Percentiles rank a stretch among this genome's conserved stretches.
phyloP scores from a whole-genome alignment of 2,113 vertebrate genomes.

The Pluvialis apricaria region DNA sequence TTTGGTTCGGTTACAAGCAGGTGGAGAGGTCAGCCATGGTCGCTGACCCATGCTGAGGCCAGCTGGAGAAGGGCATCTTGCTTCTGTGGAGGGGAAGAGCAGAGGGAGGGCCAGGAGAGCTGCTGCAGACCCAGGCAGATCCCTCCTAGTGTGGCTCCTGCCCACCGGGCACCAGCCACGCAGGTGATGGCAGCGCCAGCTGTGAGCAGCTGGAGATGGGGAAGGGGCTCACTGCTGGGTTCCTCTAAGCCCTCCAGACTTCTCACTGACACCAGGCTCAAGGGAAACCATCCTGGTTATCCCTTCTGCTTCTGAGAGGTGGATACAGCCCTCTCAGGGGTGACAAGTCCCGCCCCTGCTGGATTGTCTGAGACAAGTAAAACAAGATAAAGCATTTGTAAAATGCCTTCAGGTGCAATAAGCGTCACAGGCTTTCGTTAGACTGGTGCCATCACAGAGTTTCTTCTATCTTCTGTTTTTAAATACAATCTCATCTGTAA shows the following conservation, averaged over 20 bases:
- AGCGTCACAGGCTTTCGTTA: background rate
- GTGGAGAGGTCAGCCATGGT: fast-evolving
- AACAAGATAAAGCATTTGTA: background rate
- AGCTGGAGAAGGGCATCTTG: background rate
- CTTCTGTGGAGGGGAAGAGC: background rate
- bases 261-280: background rate
- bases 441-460: background rate
- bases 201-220: background rate
- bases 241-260: background rate
- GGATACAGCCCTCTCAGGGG: too few relatives aligned
- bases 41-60: background rate
- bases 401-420: background rate
- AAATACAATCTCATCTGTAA: background rate
- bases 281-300: background rate
- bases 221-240: fast-evolving
- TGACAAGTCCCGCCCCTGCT: background rate
- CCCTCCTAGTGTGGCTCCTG: background rate
- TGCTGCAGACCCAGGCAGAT: background rate
- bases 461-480: background rate
- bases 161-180: fast-evolving
- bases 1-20: background rate
- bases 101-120: background rate
- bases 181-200: background rate
- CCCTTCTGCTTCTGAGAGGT: background rate
- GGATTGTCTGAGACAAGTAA: background rate